Evolutionary conservation across 35 echinoderm and acorn worm species (phyloP), one percentile per base, ranked within the genome.

Genomic region (Strongylocentrotus purpuratus): DNA sequence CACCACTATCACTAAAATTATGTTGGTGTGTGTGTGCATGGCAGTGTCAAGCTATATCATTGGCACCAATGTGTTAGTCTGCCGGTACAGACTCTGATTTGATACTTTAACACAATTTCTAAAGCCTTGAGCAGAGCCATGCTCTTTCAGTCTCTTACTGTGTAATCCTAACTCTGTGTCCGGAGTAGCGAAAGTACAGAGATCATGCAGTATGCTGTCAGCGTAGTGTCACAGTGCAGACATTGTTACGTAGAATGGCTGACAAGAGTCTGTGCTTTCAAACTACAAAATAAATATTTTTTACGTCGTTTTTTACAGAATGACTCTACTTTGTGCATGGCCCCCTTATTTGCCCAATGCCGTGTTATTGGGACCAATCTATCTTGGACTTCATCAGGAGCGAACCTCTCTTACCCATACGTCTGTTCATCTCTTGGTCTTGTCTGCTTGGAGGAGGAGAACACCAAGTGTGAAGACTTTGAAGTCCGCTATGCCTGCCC

Each of bases 401-500:
- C 85, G 41, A 93, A 48, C 41, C 95, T 96, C 33, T 59, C 90
- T 2, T 96, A 94, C 47, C 95, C 95, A 0, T 96, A 94, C 90
- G 50, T 96, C 46, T 96, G 95, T 86, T 94, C 55, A 41, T 86
- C 86, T 22, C 32, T 86, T 14, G 95, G 95, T 1, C 91, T 96
- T 33, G 71, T 58, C 31, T 96, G 95, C 61, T 25, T 61, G 1
- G 86, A 94, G 12, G 46, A 12, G 25, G 95, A 94, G 20, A 94
- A 96, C 91, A 4, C 32, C 32, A 32, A 14, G 5, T 96, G 95
- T 71, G 31, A 71, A 25, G 95, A 96, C 46, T 96, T 94, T 86
- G 61, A 96, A 94, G 95, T 96, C 28, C 11, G 95, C 86, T 96
- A 96, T 85, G 95, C 95, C 31, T 96, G 95, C 85, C 91, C 95